phyloP scores from a whole-genome alignment of 1,140 invertebrate genomes.

The Meteorus sp. region DNA sequence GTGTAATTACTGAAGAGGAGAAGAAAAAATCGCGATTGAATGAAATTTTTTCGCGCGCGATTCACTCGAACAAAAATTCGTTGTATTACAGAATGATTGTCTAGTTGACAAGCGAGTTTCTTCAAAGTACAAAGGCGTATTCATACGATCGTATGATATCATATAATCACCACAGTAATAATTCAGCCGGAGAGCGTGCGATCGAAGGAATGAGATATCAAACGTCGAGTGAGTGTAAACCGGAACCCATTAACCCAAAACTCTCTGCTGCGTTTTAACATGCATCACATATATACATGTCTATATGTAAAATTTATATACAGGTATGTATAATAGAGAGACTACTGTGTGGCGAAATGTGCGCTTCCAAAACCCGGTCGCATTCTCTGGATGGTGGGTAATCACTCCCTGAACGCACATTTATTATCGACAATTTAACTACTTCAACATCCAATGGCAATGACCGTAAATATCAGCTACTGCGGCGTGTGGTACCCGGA shows the following conservation, averaged over 20 bases:
- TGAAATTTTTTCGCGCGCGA: background rate
- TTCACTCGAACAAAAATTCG: no score
- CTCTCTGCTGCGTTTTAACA: background rate
- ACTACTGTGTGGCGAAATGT: no score
- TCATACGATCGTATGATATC: no score
- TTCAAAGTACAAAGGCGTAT: no score
- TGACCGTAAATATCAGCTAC: conserved; percentile 51
- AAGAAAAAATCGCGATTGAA: no score
- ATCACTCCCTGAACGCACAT: conserved; percentile 45
- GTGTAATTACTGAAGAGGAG: no score
- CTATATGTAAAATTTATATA: no score
- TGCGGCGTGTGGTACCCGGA: conserved; percentile 34
- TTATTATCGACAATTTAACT: conserved; percentile 56
- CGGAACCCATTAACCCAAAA: conserved; percentile 13
- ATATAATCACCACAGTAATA: no score
- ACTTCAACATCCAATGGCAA: conserved; percentile 47
- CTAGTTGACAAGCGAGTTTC: no score
- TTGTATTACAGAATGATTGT: no score
- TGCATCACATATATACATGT: background rate
- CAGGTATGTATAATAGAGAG: no score
- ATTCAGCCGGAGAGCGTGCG: background rate
- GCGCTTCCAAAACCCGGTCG: conserved; percentile 6
- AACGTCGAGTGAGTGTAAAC: conserved; percentile 16
- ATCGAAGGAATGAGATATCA: conserved; percentile 14
- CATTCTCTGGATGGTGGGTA: conserved; percentile 27